Percentiles rank a stretch among this genome's conserved stretches.
Conservation (phyloP, 1,140 invertebrate genomes). For the Theocolax elegans region DNA sequence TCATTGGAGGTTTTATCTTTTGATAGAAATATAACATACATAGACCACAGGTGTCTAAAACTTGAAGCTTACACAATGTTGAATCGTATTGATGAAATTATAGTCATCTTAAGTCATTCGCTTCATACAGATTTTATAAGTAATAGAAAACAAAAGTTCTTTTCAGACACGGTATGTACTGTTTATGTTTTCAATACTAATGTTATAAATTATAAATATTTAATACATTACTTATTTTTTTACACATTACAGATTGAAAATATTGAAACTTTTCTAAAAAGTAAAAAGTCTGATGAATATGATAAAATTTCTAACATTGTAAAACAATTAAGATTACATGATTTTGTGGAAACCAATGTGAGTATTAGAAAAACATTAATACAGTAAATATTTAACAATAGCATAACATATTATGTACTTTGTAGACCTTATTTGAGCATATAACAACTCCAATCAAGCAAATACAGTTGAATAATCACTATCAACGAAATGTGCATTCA, state of each 20-base stretch:
- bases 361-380: constrained; percentile 39
- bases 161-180: constrained; percentile 62
- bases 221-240: background rate
- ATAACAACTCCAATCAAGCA: constrained; percentile 45
- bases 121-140: constrained; percentile 64
- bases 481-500: too few relatives aligned
- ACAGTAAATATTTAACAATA: background rate
- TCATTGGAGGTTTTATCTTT: constrained; percentile 75
- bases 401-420: too few relatives aligned
- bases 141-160: constrained; percentile 65
- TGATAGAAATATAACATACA: constrained; percentile 70
- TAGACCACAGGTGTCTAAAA: constrained; percentile 77
- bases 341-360: constrained; percentile 60
- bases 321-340: constrained; percentile 60
- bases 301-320: constrained; percentile 63
- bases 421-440: constrained; percentile 57
- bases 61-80: constrained; percentile 72
- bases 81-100: constrained; percentile 73
- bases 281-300: constrained; percentile 54
- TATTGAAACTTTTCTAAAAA: constrained; percentile 58
- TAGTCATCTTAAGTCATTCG: constrained; percentile 71
- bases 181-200: too few relatives aligned
- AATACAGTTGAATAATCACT: too few relatives aligned
- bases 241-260: constrained; percentile 65
- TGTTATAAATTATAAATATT: background rate